Evolutionary conservation across 2,113 vertebrate species (phyloP).

Genomic region (Aythya baeri): DNA sequence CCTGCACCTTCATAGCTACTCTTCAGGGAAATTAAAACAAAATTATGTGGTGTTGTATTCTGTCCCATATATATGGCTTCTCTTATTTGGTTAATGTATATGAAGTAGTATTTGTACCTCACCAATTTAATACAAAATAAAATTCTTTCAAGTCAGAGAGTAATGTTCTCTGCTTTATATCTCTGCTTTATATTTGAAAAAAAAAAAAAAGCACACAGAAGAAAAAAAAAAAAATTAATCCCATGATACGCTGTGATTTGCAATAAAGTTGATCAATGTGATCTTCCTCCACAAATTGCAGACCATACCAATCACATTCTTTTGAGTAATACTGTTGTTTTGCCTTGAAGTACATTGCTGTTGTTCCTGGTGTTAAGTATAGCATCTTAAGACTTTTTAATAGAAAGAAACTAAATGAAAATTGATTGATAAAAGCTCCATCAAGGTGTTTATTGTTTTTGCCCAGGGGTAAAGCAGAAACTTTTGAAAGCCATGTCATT

Average conservation of each 20-base stretch:
- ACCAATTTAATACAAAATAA: conserved; percentile 2
- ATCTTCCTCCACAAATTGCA: conserved; percentile 43
- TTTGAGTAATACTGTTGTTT: conserved; percentile 51
- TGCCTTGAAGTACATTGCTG: conserved; percentile 35
- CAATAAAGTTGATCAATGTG: conserved; percentile 61
- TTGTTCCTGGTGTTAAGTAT: conserved; percentile 31
- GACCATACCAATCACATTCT: conserved; percentile 5
- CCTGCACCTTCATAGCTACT: not conserved
- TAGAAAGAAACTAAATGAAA: conserved; percentile 65
- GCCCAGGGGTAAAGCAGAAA: conserved; percentile 46
- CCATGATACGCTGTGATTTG: conserved; percentile 32
- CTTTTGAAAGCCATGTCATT: conserved; percentile 22
- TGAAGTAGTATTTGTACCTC: not conserved
- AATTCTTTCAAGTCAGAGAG: conserved; percentile 17
- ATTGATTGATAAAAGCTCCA: conserved; percentile 71
- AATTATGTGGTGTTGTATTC: not conserved
- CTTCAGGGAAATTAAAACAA: not conserved
- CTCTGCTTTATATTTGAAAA: conserved; percentile 47
- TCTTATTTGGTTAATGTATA: not conserved
- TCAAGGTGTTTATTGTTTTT: conserved; percentile 62
- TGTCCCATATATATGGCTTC: not conserved
- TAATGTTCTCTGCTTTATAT: conserved; percentile 31
- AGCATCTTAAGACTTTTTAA: conserved; percentile 53
- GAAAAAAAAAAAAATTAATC: not conserved
- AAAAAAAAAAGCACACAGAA: not conserved